Evolutionary conservation across 2,113 vertebrate species (phyloP).

Genomic region (Erythrolamprus reginae): DNA sequence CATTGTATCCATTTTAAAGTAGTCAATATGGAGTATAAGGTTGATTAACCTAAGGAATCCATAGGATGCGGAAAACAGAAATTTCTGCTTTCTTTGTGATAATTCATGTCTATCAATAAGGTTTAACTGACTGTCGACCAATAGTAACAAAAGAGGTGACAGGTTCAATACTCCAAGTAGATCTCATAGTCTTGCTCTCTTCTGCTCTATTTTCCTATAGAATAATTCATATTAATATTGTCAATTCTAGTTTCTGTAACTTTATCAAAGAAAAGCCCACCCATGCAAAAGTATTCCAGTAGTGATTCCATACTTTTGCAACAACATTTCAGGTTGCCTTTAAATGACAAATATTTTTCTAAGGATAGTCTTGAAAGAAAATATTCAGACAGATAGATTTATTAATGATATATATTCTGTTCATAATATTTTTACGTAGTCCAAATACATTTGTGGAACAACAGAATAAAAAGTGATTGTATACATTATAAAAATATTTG

Average conservation of each 20-base stretch:
- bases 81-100: constrained; percentile 8
- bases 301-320: neutral
- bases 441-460: neutral
- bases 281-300: neutral
- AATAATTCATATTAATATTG: constrained; percentile 11
- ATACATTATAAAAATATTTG: too few species aligned
- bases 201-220: constrained; percentile 34
- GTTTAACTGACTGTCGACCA: constrained; percentile 35
- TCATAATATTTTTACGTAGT: neutral
- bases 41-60: neutral
- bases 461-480: neutral
- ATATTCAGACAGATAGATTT: neutral
- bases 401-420: neutral
- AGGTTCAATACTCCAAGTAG: constrained; percentile 46
- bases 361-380: neutral
- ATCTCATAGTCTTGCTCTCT: constrained; percentile 42
- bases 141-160: constrained; percentile 45
- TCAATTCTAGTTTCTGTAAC: constrained; percentile 12
- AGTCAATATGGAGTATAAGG: neutral
- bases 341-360: neutral
- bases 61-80: neutral
- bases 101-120: neutral
- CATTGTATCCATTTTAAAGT: neutral
- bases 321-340: neutral
- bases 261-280: constrained; percentile 13